Evolutionary conservation across 2,797 vertebrate genomes (phyloP), one percentile per base, ranked within the genome.

Genomic region (Leptatherina wallacei): DNA sequence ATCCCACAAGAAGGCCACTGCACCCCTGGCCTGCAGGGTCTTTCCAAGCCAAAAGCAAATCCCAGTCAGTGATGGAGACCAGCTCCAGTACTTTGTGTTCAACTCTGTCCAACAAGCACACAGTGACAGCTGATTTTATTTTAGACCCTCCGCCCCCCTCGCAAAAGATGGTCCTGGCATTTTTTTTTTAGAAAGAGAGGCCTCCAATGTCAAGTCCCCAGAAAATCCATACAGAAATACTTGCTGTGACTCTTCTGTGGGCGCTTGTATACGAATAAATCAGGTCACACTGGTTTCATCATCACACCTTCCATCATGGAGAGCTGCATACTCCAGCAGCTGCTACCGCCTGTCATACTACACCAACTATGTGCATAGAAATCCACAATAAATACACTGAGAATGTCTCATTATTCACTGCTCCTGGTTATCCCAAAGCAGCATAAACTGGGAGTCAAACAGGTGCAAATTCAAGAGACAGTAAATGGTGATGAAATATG

Each of bases 41-140:
- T 75, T 51, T 89, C 88, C 85, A 81, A 91, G 78, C 80, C 74
- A 88, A 89, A 84, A 88, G 60, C 80, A 90, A 94, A 89, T 92
- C 91, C 93, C 87, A 82, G 83, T 85, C 83, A 79, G 80, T 70
- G 80, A 92, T 93, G 95, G 96, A 98, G 96, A 92, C 95, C 95
- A 94, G 95, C 96, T 97, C 96, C 95, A 95, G 94, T 84, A 84
- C 90, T 80, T 71, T 88, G 83, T 92, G 77, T 84, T 90, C 90
- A 92, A 68, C 85, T 94, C 94, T 95, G 92, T 93, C 93, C 89
- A 88, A 88, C 75, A 24, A 92, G 92, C 83, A 81, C 82, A 93
- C 71, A 67, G 90, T 89, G 92, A 93, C 88, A 94, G 95, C 95
- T 94, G 95, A 91, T 96, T 97, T 97, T 97, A 96, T 95, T 96